Evolutionary conservation across 1,140 invertebrate species (phyloP), one percentile per base, ranked within the genome.

Genomic region (Tetramorium parvispinum): DNA sequence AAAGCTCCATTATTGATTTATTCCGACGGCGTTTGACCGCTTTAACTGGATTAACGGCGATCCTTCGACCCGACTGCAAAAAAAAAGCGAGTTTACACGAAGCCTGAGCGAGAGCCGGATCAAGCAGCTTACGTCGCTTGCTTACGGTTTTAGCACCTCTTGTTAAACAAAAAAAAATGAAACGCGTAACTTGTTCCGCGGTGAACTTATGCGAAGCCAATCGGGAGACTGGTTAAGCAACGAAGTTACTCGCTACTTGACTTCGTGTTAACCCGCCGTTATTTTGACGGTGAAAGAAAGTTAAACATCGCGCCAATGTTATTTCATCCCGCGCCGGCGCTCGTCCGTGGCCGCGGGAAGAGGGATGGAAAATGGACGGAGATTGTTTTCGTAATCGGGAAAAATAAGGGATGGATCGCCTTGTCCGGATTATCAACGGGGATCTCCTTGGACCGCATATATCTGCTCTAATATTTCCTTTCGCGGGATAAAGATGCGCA

Each of bases 311-410:
- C 71, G 61, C 88, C 88, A 82, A 89, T 89, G 82, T 89, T 89
- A 83, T 89, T 86, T 83, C 37, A 85, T 57, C 55, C 27, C 49
- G 46, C 51, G 37, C 57, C 18, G 65, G 49, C 18, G 46, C 61
- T 32, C 24, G n/a, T 61, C 13, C 66, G 53, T 43, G 59, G 27
- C 51, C 27, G 32, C 53, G 51, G 37, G 16, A 37, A 21, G 16
- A 10, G 2, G 2, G 13, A 21, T 13, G 37, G 24, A 43, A 46
- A 70, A 24, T 83, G 53, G n/a, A 57, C 46, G 77, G 85, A 82
- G 59, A 90, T 89, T 90, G 88, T 90, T 90, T 90, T 89, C 73
- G 46, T 87, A 89, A 85, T 87, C 73, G 83, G 61, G 68, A 86
- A 75, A 75, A 75, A 46, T 75, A 76, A 68, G 77, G 46, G 53